A percentile compares a stretch with the other conserved stretches of the same genome.
Conservation (phyloP, 2,888 invertebrate species). For the Magallana nippona region DNA sequence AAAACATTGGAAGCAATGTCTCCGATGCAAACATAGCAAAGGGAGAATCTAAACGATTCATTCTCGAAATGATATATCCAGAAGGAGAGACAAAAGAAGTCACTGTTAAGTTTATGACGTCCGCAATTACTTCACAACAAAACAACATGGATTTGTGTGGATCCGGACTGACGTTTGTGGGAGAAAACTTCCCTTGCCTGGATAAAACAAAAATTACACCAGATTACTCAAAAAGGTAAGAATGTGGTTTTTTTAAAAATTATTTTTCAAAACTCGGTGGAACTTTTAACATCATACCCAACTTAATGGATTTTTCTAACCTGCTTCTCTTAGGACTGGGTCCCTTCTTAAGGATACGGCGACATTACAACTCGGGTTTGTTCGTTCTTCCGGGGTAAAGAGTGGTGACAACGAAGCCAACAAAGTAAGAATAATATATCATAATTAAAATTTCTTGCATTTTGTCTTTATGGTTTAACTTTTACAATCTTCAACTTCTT, state of each 20-base stretch:
- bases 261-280: no score
- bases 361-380: constrained; percentile 63
- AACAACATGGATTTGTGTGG: constrained; percentile 64
- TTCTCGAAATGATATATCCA: constrained; percentile 55
- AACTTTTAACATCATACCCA: no score
- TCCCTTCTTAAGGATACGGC: constrained; percentile 60
- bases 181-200: constrained; percentile 72
- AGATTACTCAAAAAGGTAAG: constrained; percentile 44
- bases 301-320: no score
- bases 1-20: constrained; percentile 57
- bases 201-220: constrained; percentile 47
- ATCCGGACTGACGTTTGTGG: constrained; percentile 64
- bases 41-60: constrained; percentile 62
- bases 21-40: constrained; percentile 50
- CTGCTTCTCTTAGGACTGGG: constrained; percentile 20
- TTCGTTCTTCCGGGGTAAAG: constrained; percentile 59
- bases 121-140: constrained; percentile 56
- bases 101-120: constrained; percentile 57
- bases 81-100: constrained; percentile 55
- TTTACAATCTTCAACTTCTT: no score
- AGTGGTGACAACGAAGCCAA: constrained; percentile 56
- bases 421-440: constrained; percentile 52
- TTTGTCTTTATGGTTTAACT: no score
- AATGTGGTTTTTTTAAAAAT: no score
- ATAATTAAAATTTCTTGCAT: not conserved